Conservation (phyloP, 2,888 invertebrate genomes). For the Empis livida region DNA sequence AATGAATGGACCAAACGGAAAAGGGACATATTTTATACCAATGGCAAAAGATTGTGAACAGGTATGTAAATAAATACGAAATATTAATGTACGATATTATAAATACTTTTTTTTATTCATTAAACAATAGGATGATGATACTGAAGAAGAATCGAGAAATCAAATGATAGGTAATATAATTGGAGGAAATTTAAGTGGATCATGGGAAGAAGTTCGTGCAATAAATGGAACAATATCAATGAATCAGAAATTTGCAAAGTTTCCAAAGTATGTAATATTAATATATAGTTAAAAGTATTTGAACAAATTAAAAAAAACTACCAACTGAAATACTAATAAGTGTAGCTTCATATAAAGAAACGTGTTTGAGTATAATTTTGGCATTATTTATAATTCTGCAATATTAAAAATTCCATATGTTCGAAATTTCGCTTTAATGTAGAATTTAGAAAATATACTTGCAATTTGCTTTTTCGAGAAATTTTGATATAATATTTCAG, state of each 20-base stretch:
- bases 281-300: conserved; percentile 5
- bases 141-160: conserved; percentile 13
- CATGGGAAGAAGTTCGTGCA: conserved; percentile 40
- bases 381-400: no score
- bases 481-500: no score
- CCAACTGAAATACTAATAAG: no score
- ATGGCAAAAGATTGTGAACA: conserved; percentile 48
- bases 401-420: no score
- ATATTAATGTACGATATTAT: no score
- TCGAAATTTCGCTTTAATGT: no score
- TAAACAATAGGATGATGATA: conserved; percentile 12
- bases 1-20: conserved; percentile 66
- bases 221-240: conserved; percentile 55
- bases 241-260: conserved; percentile 45
- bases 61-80: conserved; percentile 1
- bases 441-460: no score
- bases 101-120: no score
- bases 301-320: no score
- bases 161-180: conserved; percentile 28
- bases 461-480: no score
- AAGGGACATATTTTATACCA: conserved; percentile 67
- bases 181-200: conserved; percentile 28
- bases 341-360: no score
- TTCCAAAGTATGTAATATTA: conserved; percentile 40
- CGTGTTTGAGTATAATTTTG: no score